A percentile compares a stretch with the other conserved stretches of the same genome.
phyloP scores from a whole-genome alignment of 2,797 vertebrate genomes.

The Poecilia wingei region DNA sequence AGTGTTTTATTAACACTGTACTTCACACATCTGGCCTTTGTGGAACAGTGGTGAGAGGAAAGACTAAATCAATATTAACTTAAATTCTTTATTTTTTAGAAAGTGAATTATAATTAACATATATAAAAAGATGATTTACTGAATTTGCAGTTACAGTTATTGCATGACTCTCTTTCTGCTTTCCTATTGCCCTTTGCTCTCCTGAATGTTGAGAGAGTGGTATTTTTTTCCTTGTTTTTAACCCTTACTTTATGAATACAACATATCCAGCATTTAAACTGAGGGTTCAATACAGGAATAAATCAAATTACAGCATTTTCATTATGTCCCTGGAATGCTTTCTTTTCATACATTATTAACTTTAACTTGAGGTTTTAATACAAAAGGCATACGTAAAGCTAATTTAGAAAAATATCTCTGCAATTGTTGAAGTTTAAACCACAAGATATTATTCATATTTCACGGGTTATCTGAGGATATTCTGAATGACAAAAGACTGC shows the following conservation, averaged over 20 bases:
- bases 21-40: too few relatives aligned
- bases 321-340: background rate
- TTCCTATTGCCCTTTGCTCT: background rate
- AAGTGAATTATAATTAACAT: too few relatives aligned
- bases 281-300: background rate
- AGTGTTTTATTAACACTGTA: too few relatives aligned
- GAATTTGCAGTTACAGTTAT: too few relatives aligned
- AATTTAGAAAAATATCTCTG: background rate
- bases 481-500: conserved; percentile 8
- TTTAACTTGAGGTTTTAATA: background rate
- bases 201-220: background rate
- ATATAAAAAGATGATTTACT: too few relatives aligned
- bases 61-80: too few relatives aligned
- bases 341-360: background rate
- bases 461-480: conserved; percentile 4
- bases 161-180: background rate
- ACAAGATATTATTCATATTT: background rate
- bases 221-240: background rate
- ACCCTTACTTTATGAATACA: background rate
- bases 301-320: background rate
- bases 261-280: background rate
- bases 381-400: background rate
- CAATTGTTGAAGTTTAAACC: background rate
- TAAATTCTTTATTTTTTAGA: too few relatives aligned
- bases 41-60: too few relatives aligned